A percentile compares a stretch with the other conserved stretches of the same genome.
phyloP scores from a whole-genome alignment of 2,797 vertebrate genomes.

The Sarcoramphus papa region DNA sequence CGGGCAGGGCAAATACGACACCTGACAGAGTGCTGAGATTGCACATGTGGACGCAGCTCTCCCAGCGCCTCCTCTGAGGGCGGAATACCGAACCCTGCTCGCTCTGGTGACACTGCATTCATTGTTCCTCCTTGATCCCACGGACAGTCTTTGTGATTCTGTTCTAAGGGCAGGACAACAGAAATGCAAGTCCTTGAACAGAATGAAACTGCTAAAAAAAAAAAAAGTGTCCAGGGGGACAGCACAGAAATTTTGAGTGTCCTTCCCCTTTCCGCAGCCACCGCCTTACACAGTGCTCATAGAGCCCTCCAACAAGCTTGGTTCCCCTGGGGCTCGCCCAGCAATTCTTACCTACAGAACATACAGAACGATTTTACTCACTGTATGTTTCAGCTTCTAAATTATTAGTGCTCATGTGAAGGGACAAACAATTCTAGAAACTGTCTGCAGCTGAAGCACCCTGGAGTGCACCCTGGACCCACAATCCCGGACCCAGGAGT shows the following conservation, averaged over 20 bases:
- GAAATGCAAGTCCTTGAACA: background rate
- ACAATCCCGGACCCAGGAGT: background rate
- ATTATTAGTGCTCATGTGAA: background rate
- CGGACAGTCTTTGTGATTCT: background rate
- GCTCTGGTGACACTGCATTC: background rate
- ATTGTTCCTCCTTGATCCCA: background rate
- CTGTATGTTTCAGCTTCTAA: background rate
- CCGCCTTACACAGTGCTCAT: background rate
- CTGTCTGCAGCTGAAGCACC: background rate
- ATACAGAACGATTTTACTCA: background rate
- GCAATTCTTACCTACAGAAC: background rate
- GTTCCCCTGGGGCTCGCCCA: background rate
- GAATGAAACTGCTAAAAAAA: background rate
- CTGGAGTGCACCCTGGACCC: too few relatives aligned
- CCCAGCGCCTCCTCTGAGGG: background rate
- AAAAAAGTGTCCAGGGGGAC: background rate
- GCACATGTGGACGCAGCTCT: fast-evolving
- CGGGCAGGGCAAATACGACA: background rate
- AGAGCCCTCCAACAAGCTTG: background rate
- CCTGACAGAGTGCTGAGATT: background rate
- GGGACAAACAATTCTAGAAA: background rate
- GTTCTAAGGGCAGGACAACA: background rate
- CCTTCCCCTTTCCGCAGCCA: background rate
- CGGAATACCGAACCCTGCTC: background rate
- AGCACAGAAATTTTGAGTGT: background rate